Evolutionary conservation across 2,113 vertebrate genomes (phyloP).

Genomic region (Menidia beryllina): DNA sequence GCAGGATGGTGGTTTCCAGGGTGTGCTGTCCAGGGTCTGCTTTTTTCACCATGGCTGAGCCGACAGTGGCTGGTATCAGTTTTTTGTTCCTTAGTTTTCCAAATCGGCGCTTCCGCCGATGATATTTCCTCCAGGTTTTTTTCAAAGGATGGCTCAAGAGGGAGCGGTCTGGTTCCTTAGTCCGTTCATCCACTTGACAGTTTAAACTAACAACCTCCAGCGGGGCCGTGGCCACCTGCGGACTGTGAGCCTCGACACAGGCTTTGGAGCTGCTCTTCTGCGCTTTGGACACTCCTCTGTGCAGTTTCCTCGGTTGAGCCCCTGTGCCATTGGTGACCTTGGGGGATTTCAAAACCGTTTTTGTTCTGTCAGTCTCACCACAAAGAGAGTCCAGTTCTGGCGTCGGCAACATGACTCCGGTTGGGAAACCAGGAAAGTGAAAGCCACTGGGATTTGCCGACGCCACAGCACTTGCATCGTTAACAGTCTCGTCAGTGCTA

Average conservation of each 20-base stretch:
- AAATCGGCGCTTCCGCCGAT: constrained; percentile 49
- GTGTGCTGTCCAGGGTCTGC: neutral
- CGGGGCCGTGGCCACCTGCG: constrained; percentile 15
- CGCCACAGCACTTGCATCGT: constrained; percentile 11
- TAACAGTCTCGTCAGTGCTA: constrained; percentile 26
- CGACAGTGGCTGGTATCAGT: constrained; percentile 17
- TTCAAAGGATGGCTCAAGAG: constrained; percentile 1
- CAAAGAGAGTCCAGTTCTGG: constrained; percentile 16
- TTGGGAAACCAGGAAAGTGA: constrained; percentile 31
- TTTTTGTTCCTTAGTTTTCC: constrained; percentile 43
- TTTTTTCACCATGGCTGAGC: constrained; percentile 1
- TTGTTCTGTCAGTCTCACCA: constrained; percentile 22
- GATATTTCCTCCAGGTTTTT: constrained; percentile 52
- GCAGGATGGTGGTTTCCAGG: neutral
- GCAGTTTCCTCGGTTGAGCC: constrained; percentile 46
- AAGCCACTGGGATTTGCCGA: constrained; percentile 37
- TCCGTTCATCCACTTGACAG: neutral
- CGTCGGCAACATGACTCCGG: constrained; percentile 35
- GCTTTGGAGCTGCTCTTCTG: constrained; percentile 25
- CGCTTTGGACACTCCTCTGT: constrained; percentile 23
- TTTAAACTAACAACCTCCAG: constrained; percentile 8
- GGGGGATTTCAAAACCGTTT: constrained; percentile 18
- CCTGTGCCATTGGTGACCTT: constrained; percentile 15
- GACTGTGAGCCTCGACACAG: constrained; percentile 10
- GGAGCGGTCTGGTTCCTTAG: constrained; percentile 1